Base-by-base conservation (phyloP, 2,797 vertebrate species). In the Tangara arthus region DNA sequence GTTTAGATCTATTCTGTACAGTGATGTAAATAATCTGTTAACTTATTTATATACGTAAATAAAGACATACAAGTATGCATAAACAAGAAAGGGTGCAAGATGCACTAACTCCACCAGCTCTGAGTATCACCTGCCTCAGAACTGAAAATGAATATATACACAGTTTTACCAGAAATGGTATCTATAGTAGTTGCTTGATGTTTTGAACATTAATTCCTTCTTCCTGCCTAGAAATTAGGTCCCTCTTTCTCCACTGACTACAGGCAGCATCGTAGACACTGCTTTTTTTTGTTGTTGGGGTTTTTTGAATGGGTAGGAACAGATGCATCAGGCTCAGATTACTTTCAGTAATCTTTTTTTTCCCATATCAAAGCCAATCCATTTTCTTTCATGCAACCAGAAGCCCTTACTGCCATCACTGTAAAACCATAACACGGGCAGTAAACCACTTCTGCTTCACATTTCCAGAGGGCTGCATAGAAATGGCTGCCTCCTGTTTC, bases 1-100 rank as follows among this genome's bases (percentile, higher is more conserved):
- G 37, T 76, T 90, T 35, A 73, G 77, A 52, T 93, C 78, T 91
- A 34, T 91, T 93, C 75, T 91, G 73, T 90, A 90, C 22, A 72
- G 46, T 52, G 53, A 12, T 93, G 92, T 96, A 91, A 95, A 96
- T 93, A 94, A 68, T 49, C 49, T n/a, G 65, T 86, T 83, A 92
- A 93, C 6, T 94, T 95, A 94, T 89, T 96, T 94, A 87, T 92
- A 44, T n/a, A 50, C 9, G 0, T 42, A 47, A 52, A 76, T 70
- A 72, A 2, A 59, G 5, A 77, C 11, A n/a, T 6, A 53, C 3
- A 47, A 2, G 2, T 21, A 49, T 12, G 76, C 12, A 8, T 44
- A 16, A 13, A 15, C 34, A 55, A 81, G 63, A 75, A 81, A 66
- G 34, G 34, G 49, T 76, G 46, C 53, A 63, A 53, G 60, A 60